These are phyloP conservation scores for Phortica variegata DNA, from an alignment of 1,140 invertebrate genomes.

Conservation along the genomic window DNA sequence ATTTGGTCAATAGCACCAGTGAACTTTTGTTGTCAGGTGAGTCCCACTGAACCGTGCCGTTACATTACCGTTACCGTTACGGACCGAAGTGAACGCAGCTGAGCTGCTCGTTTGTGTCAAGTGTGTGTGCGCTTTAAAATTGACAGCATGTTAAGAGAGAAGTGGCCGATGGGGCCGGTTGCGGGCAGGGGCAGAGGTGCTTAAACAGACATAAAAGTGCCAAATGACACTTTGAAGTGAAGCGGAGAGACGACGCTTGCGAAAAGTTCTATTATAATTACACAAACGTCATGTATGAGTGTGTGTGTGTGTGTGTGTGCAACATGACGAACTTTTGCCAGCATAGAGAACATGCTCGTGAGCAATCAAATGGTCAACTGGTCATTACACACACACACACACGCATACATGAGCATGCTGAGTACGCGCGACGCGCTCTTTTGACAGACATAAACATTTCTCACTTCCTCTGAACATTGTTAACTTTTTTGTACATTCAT, in stretches of 20 bases:
- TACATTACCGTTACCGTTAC: not conserved
- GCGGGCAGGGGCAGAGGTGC: no score
- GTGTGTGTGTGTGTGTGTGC: conserved; percentile 1
- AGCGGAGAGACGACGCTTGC: conserved; percentile 5
- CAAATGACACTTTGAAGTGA: conserved; percentile 10
- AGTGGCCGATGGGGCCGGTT: no score
- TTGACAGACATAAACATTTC: no score
- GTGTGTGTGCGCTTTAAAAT: not conserved
- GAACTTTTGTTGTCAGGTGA: conserved; percentile 76
- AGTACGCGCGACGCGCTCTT: no score
- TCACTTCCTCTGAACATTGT: no score
- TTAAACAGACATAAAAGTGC: conserved; percentile 21
- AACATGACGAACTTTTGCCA: no score
- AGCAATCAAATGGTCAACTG: no score
- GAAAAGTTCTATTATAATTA: conserved; percentile 43
- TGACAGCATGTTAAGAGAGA: not conserved
- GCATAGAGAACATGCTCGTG: no score
- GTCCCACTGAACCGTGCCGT: conserved; percentile 39
- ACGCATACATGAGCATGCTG: no score
- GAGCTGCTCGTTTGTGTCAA: no score
- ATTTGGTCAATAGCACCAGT: conserved; percentile 70
- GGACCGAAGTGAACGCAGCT: not conserved
- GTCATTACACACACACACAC: no score
- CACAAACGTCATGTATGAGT: conserved; percentile 36
- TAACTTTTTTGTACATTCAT: not conserved